Evolutionary conservation across 2,797 vertebrate genomes (phyloP), one percentile per base, ranked within the genome.

Genomic region (Poecilia gillii): DNA sequence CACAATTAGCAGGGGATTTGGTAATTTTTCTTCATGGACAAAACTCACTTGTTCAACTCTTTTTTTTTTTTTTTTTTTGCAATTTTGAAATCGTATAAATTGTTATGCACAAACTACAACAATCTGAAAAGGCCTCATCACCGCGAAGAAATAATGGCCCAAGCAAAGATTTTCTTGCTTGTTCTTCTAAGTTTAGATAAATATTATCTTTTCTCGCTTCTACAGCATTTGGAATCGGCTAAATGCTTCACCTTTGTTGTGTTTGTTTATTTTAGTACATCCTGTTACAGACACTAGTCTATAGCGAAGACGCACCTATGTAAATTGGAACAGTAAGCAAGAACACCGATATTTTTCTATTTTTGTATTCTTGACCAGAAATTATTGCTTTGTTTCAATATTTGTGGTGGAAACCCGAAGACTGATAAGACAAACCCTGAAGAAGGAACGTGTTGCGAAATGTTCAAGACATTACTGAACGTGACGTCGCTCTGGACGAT

Each of bases 361-460:
- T 41, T 70, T 41, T 43, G 4, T 43, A 9, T 43, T 53, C 6
- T 0, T 53, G n/a, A 25, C 39, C 70, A 31, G 45, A 23, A 57
- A 73, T n/a, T 41, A 23, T 36, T 74, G 11, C 64, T 51, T 41
- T 33, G 1, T 68, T 3, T 33, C 11, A 13, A 28, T 3, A 4
- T 28, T n/a, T 68, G 28, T 13, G 11, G 13, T 7, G 72, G 43
- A 45, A 76, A 73, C 28, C 4, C 1, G 2, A 25, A 45, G 20
- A 25, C 14, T 28, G 39, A 45, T 36, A 18, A 31, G 31, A 28
- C 41, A 0, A 16, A n/a, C 72, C 86, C 88, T 91, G 74, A 20
- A 82, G 87, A 85, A 91, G 3, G 25, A 59, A 20, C 20, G 18
- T 11, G 43, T 91, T 91, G 81, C 47, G 84, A 89, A 88, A 91